Conservation (phyloP, 2,113 vertebrate species). For the Protobothrops mucrosquamatus region DNA sequence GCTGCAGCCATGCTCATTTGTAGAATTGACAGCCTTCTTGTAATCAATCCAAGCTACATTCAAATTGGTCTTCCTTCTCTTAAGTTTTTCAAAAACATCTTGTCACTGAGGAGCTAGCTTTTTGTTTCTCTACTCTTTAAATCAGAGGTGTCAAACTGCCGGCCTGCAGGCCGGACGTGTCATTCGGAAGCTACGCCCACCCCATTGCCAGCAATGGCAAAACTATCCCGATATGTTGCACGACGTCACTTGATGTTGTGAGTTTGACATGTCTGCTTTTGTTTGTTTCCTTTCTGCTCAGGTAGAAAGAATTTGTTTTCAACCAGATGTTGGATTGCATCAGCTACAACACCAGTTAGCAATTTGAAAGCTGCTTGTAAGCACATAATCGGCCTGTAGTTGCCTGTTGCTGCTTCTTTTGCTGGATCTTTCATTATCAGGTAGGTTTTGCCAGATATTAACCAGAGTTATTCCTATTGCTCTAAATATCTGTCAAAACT, state of each 20-base stretch:
- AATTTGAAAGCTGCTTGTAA: not conserved
- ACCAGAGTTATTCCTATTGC: not conserved
- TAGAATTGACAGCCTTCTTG: not conserved
- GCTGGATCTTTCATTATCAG: not conserved
- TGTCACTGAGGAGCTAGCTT: not conserved
- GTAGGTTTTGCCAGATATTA: not conserved
- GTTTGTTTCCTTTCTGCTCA: not conserved
- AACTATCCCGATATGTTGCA: no score
- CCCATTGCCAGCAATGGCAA: no score
- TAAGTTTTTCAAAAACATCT: not conserved
- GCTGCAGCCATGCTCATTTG: no score
- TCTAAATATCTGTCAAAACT: not conserved
- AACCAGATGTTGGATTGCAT: not conserved
- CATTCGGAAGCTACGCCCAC: no score
- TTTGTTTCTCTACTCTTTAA: not conserved
- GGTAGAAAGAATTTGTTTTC: not conserved
- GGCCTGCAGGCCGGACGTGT: no score
- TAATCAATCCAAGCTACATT: not conserved
- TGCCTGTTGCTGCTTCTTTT: not conserved
- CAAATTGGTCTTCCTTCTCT: not conserved
- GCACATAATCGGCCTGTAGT: not conserved
- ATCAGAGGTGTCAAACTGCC: no score
- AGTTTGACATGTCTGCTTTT: no score
- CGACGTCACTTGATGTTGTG: no score
- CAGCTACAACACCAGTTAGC: not conserved